Evolutionary conservation across 2,113 vertebrate genomes (phyloP).

Genomic region (Psilopogon haemacephalus): DNA sequence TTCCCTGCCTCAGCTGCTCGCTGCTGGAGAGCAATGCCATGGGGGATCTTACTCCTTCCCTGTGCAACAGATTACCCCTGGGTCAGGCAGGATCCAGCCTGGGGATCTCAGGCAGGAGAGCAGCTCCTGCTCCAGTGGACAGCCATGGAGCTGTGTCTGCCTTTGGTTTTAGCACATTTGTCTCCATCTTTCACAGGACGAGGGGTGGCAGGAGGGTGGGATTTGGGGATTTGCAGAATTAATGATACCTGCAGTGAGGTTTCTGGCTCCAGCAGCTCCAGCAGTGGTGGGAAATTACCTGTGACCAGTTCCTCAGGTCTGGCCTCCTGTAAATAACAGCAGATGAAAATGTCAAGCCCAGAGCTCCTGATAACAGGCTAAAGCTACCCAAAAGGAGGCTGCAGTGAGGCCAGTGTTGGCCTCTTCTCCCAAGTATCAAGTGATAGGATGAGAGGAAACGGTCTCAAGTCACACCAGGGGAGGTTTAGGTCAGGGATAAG

Average conservation of each 20-base stretch:
- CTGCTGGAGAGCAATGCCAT: accelerated
- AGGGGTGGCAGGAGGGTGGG: background rate
- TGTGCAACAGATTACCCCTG: accelerated
- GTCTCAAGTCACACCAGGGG: no score
- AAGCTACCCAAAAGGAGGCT: background rate
- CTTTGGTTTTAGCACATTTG: background rate
- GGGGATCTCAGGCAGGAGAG: background rate
- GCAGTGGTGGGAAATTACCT: conserved; percentile 24
- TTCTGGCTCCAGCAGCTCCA: background rate
- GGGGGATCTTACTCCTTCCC: background rate
- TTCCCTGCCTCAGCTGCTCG: background rate
- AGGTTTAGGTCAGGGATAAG: no score
- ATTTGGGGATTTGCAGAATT: conserved; percentile 43
- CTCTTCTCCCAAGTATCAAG: no score
- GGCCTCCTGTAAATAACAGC: conserved; percentile 53
- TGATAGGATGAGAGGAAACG: no score
- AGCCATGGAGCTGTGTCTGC: background rate
- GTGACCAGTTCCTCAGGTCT: background rate
- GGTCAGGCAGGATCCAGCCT: background rate
- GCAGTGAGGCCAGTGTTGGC: no score
- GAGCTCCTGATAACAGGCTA: conserved; percentile 31
- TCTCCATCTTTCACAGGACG: background rate
- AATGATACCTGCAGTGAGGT: conserved; percentile 40
- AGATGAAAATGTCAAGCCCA: conserved; percentile 59
- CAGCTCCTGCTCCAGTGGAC: background rate